Base-by-base conservation (phyloP, 2,797 vertebrate species). In the Carcharodon carcharias region DNA sequence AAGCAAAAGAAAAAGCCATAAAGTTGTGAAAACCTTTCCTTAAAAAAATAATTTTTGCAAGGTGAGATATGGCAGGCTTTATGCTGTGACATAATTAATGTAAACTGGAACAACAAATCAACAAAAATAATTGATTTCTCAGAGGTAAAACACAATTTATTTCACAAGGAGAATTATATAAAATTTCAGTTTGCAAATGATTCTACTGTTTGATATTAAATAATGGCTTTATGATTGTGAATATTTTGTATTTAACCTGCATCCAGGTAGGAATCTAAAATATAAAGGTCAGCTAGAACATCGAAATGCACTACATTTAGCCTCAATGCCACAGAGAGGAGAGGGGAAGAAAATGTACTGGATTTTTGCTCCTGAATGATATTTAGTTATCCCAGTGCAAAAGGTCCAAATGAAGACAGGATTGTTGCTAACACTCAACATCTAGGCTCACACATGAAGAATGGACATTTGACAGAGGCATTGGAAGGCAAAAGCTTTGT, bases 111-210 rank as follows among this genome's bases (percentile, higher is more conserved):
- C 69, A 95, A 77, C 28, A 54, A 50, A 92, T 58, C 23, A 28
- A 31, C 9, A 94, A 45, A 71, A 73, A 16, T 31, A 95, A 54
- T 31, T 18, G 40, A n/a, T 77, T 77, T 77, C 94, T 56, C 31
- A 77, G 16, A 77, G 35, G 50, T n/a, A 95, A 95, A 77, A 95
- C 94, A 95, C 94, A 95, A 73, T 77, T 73, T 35, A 56, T 95
- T 67, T n/a, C 21, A 65, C n/a, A 93, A 93, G 12, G 63, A 93
- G 35, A 63, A 8, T 11, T 40, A 93, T 9, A 91, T 91, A 16
- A n/a, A 91, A 93, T 93, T 45, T 92, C 89, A 65, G 4, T 45
- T 65, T 67, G 18, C 35, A 93, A 26, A 40, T 26, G 61, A 18
- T 40, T 93, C 8, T 54, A 65, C 56, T 65, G 61, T 40, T 61